Conservation (phyloP, 2,888 invertebrate species). For the Glyphotaelius pellucidus region DNA sequence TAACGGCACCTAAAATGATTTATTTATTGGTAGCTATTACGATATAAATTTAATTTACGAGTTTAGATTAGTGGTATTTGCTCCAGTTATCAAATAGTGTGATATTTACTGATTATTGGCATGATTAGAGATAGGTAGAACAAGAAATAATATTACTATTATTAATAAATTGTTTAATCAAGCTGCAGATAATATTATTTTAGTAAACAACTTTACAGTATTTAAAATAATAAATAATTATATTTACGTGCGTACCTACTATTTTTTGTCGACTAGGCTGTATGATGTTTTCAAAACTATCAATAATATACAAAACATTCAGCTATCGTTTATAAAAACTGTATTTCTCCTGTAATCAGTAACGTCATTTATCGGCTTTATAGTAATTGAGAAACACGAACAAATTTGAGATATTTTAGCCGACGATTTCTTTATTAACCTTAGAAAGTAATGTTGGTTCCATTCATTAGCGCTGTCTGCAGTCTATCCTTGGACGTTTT, state of each 20-base stretch:
- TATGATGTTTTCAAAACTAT: background rate
- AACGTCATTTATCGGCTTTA: background rate
- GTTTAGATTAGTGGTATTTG: background rate
- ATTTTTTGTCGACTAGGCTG: background rate
- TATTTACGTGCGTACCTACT: too few species aligned
- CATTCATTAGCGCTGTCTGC: background rate
- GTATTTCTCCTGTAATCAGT: background rate
- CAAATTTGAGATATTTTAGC: background rate
- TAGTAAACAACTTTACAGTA: too few species aligned
- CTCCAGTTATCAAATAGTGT: background rate
- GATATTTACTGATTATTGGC: background rate
- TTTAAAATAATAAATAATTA: too few species aligned
- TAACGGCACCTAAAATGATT: too few species aligned
- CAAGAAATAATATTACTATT: background rate
- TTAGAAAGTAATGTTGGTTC: background rate
- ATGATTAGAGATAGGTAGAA: too few species aligned
- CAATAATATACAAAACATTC: background rate
- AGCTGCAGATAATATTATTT: too few species aligned
- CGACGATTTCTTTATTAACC: background rate
- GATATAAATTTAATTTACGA: too few species aligned
- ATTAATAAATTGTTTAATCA: too few species aligned
- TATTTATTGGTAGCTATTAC: too few species aligned
- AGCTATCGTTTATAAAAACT: background rate
- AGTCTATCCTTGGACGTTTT: background rate
- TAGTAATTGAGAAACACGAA: background rate